Evolutionary conservation across 2,113 vertebrate species (phyloP).

Genomic region (Cygnus buccinator): DNA sequence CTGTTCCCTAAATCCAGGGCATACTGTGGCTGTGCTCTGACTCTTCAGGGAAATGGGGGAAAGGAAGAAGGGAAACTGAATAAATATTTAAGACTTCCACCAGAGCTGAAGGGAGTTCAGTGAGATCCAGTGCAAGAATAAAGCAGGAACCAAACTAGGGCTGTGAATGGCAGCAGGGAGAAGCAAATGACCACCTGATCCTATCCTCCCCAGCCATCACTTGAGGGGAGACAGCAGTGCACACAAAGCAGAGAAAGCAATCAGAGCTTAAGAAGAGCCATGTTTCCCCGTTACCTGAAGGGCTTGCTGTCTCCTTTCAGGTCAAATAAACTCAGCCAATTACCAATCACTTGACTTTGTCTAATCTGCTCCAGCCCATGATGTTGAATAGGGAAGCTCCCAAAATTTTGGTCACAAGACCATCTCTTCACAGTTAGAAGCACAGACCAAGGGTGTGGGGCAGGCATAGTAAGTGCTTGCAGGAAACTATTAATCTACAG

Average conservation of each 20-base stretch:
- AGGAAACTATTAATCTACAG: no score
- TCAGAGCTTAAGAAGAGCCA: not conserved
- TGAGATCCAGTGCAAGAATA: not conserved
- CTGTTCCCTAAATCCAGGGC: not conserved
- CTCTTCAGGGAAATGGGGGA: not conserved
- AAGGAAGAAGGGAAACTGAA: not conserved
- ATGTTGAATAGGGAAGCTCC: not conserved
- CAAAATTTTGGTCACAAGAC: not conserved
- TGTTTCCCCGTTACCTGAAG: not conserved
- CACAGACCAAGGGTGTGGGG: not conserved
- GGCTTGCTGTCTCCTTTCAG: not conserved
- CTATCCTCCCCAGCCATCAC: accelerated
- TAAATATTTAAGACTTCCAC: not conserved
- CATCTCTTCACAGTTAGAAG: not conserved
- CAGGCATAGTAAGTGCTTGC: accelerated
- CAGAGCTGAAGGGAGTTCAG: not conserved
- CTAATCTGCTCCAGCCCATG: accelerated
- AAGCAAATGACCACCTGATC: not conserved
- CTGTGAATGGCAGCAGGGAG: not conserved
- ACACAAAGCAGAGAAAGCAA: not conserved
- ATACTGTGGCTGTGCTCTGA: not conserved
- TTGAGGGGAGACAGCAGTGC: no score
- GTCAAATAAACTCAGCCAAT: not conserved
- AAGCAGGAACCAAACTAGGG: not conserved
- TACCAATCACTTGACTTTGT: not conserved